These are phyloP conservation scores for Pristionchus fissidentatus DNA, from an alignment of 2,888 invertebrate genomes.

Conservation along the genomic window DNA sequence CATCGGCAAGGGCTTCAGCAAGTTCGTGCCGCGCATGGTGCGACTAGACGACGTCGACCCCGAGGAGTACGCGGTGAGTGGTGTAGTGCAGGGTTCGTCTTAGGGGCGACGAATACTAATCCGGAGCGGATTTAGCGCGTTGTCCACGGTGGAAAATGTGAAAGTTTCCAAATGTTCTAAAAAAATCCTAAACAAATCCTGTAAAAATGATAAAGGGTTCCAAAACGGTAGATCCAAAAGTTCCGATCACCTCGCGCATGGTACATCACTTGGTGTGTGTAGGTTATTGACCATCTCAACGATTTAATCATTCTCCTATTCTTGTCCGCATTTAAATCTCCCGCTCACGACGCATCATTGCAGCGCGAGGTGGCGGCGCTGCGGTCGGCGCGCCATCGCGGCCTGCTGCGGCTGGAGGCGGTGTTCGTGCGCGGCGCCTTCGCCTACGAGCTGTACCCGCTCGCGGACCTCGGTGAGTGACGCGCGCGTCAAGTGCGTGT, in stretches of 20 bases:
- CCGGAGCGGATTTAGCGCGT: not conserved
- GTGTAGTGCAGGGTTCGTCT: not conserved
- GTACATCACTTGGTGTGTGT: too few relatives aligned
- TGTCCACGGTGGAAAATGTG: not conserved
- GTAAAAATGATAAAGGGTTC: too few relatives aligned
- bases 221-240: too few relatives aligned
- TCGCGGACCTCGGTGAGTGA: constrained; percentile 35
- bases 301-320: too few relatives aligned
- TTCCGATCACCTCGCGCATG: too few relatives aligned
- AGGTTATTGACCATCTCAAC: too few relatives aligned
- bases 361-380: constrained; percentile 58
- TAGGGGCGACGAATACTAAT: not conserved
- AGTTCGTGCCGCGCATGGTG: constrained; percentile 7
- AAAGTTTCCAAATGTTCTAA: too few relatives aligned
- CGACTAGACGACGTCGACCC: constrained; percentile 9
- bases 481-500: too few relatives aligned
- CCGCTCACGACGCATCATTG: not conserved
- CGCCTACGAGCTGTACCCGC: constrained; percentile 44
- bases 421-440: constrained; percentile 53
- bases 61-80: constrained; percentile 42
- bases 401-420: constrained; percentile 53
- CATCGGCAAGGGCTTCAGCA: constrained; percentile 37
- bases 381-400: constrained; percentile 51
- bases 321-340: not conserved
- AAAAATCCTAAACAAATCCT: too few relatives aligned